Percentiles rank a stretch among this genome's conserved stretches.
Conservation (phyloP, 2,888 invertebrate genomes). For the Frankliniella fusca region DNA sequence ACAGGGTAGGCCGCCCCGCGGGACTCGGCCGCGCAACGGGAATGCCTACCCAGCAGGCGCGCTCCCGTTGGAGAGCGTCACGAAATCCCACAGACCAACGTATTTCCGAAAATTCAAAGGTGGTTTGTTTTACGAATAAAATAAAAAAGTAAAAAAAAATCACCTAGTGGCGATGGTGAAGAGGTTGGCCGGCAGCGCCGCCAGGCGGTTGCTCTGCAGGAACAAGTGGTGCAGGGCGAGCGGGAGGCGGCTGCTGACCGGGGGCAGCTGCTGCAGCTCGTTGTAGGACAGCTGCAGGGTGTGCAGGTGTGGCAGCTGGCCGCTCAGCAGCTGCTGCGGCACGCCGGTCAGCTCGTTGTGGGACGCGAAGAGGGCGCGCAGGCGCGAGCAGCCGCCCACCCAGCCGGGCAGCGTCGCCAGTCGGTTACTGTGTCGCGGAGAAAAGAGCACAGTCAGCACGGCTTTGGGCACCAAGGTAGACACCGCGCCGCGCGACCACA, state of each 20-base stretch:
- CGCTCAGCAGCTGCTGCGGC: constrained; percentile 69
- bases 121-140: no score
- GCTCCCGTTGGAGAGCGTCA: no score
- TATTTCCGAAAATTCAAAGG: no score
- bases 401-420: constrained; percentile 70
- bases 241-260: constrained; percentile 61
- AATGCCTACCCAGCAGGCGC: no score
- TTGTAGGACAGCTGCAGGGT: constrained; percentile 75
- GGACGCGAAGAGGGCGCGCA: constrained; percentile 68
- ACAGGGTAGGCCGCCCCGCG: no score
- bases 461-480: no score
- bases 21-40: no score
- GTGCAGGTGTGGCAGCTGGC: constrained; percentile 67
- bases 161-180: constrained; percentile 56
- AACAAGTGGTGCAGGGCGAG: constrained; percentile 62
- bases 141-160: constrained; percentile 39
- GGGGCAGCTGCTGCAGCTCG: constrained; percentile 67
- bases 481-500: no score
- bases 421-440: constrained; percentile 54
- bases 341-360: constrained; percentile 67
- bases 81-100: no score
- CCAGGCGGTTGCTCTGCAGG: constrained; percentile 73
- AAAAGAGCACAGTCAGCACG: neutral
- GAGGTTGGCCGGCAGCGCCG: constrained; percentile 69
- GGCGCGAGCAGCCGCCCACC: constrained; percentile 67